phyloP scores from a whole-genome alignment of 2,113 vertebrate genomes.

The Rhinolophus sinicus region DNA sequence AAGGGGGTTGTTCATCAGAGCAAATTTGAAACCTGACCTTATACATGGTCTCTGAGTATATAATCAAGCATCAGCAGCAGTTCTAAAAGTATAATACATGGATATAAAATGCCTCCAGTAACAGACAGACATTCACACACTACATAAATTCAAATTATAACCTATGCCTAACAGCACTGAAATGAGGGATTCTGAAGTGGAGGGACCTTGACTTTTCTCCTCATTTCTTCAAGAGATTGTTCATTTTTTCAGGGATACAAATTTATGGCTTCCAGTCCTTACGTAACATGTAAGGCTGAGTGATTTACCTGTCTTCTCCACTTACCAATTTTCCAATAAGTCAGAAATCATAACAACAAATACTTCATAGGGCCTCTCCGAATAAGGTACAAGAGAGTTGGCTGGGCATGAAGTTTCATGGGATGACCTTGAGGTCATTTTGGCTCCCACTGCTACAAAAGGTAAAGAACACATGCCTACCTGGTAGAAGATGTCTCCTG shows the following conservation, averaged over 20 bases:
- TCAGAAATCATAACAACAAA: neutral
- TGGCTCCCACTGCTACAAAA: neutral
- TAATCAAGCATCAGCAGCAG: constrained; percentile 72
- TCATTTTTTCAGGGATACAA: neutral
- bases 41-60: constrained; percentile 34
- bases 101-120: constrained; percentile 21
- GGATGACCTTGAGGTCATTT: neutral
- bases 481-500: neutral
- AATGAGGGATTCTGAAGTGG: neutral
- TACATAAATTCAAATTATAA: neutral
- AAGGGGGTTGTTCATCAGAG: neutral
- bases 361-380: neutral
- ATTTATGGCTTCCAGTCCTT: neutral
- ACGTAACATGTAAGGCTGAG: neutral
- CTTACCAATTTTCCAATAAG: neutral
- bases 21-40: neutral
- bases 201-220: neutral
- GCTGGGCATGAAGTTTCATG: neutral
- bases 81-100: constrained; percentile 30
- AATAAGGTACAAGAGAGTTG: neutral
- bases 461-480: neutral
- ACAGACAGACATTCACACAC: neutral
- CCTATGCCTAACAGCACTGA: neutral
- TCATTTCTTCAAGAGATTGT: neutral
- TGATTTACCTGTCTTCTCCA: neutral